Base-by-base conservation (phyloP, 2,113 vertebrate species). In the Brachyhypopomus gauderio region DNA sequence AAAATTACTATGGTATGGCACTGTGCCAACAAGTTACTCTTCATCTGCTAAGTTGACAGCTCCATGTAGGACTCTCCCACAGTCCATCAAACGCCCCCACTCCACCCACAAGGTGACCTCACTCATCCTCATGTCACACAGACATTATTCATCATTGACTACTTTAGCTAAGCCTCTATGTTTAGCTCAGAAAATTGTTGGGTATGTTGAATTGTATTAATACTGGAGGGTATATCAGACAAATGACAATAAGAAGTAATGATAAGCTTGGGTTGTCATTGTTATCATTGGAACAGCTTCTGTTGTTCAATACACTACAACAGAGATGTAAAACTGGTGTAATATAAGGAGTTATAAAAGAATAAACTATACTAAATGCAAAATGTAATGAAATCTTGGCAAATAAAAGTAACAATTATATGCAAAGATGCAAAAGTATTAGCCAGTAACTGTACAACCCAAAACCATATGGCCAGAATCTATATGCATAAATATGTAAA, bases 11-110 rank as follows among this genome's bases (percentile, higher is more conserved):
- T 8, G 6, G 25, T 36, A 36, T 75, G 25, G 17, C 48, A 27
- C 3, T 73, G 20, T 20, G 14, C n/a, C 20, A 19, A 9, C 9
- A 59, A 20, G 30, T 59, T 11, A 59, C 19, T 14, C 25, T 36
- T 75, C 11, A 19, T 34, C 19, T 75, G 72, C 27, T 73, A 58
- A 73, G 17, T 25, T 34, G 52, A 58, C 58, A 75, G 55, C 52
- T 59, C 23, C 34, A 34, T 27, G 16, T 77, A 3, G 27, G 30
- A 41, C 12, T 34, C 62, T 30, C 3, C 30, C 30, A 30, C 30
- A 1, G 30, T 3, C 30, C 30, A 30, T 30, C 30, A 30, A 30
- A 30, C 30, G 7, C 41, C 41, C 41, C 41, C 41, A 41, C 5
- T 17, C 48, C 25, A 14, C 17, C 23, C 38, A 48, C 23, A 45